phyloP scores from a whole-genome alignment of 2,797 vertebrate species.

The Gymnoscopelus braueri region DNA sequence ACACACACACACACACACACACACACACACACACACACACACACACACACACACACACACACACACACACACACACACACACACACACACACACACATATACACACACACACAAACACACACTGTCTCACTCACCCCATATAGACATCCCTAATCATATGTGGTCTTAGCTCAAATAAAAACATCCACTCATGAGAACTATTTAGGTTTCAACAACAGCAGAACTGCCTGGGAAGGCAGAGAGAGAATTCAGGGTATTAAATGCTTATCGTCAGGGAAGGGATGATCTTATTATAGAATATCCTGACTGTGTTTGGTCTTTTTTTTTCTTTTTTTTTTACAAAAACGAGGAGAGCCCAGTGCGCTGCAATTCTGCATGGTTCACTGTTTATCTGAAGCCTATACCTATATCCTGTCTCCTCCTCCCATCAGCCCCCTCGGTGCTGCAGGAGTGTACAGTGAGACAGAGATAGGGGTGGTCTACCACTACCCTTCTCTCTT shows the following conservation, averaged over 20 bases:
- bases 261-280: slow-evolving; percentile 41
- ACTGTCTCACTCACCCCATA: not conserved
- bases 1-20: not conserved
- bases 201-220: slow-evolving; percentile 21
- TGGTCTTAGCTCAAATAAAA: not conserved
- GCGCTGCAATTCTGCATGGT: slow-evolving; percentile 33
- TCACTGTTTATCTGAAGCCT: slow-evolving; percentile 43
- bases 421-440: not conserved
- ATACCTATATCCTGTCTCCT: slow-evolving; percentile 35
- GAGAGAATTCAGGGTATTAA: slow-evolving; percentile 30
- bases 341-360: not conserved
- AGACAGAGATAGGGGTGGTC: too few relatives aligned
- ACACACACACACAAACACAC: slow-evolving; percentile 6
- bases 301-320: slow-evolving; percentile 53
- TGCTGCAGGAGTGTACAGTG: too few relatives aligned
- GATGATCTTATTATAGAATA: slow-evolving; percentile 56
- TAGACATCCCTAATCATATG: too few relatives aligned
- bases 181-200: slow-evolving; percentile 18
- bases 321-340: slow-evolving; percentile 3
- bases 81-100: slow-evolving; percentile 11
- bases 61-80: slow-evolving; percentile 12
- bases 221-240: slow-evolving; percentile 38
- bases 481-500: too few relatives aligned
- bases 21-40: slow-evolving; percentile 22
- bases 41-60: slow-evolving; percentile 12